Conservation (phyloP, 2,113 vertebrate genomes). For the Holacanthus passer region DNA sequence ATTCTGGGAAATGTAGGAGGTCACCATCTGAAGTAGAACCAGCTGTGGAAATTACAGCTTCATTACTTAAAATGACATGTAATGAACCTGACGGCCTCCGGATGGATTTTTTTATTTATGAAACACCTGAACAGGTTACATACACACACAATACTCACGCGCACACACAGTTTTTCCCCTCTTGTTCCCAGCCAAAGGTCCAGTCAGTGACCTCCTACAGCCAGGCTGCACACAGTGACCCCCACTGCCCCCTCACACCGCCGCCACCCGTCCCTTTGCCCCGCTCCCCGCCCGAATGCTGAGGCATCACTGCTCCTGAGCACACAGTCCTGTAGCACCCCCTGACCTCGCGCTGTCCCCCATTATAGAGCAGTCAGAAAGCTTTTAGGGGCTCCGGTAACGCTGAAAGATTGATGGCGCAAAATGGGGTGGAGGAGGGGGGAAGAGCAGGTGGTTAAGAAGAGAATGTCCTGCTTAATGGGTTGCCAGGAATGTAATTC, state of each 20-base stretch:
- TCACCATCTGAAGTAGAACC: neutral
- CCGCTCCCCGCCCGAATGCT: conserved; percentile 73
- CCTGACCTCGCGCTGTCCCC: conserved; percentile 85
- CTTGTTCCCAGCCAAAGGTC: conserved; percentile 64
- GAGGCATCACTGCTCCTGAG: conserved; percentile 81
- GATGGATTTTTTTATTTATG: neutral
- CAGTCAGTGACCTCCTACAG: conserved; percentile 69
- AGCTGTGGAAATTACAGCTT: fast-evolving
- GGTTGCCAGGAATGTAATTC: conserved; percentile 86
- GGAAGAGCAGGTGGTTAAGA: conserved; percentile 89
- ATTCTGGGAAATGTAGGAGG: conserved; percentile 56
- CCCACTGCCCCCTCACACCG: conserved; percentile 67
- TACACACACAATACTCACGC: neutral
- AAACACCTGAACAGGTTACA: conserved; percentile 10
- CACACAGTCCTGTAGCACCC: conserved; percentile 78
- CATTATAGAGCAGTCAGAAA: conserved; percentile 89
- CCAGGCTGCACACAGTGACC: conserved; percentile 75
- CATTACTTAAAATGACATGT: neutral
- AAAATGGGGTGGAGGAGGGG: conserved; percentile 79
- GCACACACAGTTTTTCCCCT: neutral
- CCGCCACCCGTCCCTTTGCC: conserved; percentile 55
- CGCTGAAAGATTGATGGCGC: conserved; percentile 88
- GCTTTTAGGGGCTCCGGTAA: conserved; percentile 88
- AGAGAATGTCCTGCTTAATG: conserved; percentile 87
- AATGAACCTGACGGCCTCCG: neutral